Base-by-base conservation (phyloP, 2,888 invertebrate genomes). In the Phaonia tiefii region DNA sequence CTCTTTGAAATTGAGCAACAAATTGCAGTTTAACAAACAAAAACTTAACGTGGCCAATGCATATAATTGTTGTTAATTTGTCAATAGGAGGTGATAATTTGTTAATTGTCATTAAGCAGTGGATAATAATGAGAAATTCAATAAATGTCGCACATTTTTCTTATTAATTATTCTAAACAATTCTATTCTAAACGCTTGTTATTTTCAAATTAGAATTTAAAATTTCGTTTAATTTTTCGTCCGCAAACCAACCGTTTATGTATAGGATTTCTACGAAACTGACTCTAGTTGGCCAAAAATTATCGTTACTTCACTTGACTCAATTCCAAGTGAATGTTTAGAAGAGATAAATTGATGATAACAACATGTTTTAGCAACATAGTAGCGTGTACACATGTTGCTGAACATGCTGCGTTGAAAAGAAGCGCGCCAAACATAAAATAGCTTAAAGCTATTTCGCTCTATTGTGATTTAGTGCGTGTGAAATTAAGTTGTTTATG, bases 201-300 rank as follows among this genome's bases (percentile, higher is more conserved):
- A n/a, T n/a, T n/a, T 54, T 51, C 20, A 22, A 60, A 37, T 60
- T 60, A 2, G 13, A 60, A 37, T 60, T 39, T 39, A 31, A 60
- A 60, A 17, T 49, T 2, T 20, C 1, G 10, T 10, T 49, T 49
- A 49, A 60, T 60, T 58, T 11, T 63, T 63, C 22, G 22, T 54
- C 69, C 25, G 37, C 49, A 72, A 73, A 15, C 39, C 22, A 73
- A 81, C 81, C 81, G 75, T 51, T 63, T 69, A 56, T 65, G 72
- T 26, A 75, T 69, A 67, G 67, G 81, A 65, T 78, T 72, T 75
- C 81, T 69, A 78, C 63, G 72, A 75, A 69, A 81, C 81, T 81
- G 77, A 37, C 17, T 60, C 17, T 42, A 42, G 31, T 63, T 63
- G 63, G 63, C 63, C 63, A 63, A 63, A 63, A 63, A 60, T 1